Evolutionary conservation across 2,797 vertebrate species (phyloP).

Genomic region (Ceyx erithaca): DNA sequence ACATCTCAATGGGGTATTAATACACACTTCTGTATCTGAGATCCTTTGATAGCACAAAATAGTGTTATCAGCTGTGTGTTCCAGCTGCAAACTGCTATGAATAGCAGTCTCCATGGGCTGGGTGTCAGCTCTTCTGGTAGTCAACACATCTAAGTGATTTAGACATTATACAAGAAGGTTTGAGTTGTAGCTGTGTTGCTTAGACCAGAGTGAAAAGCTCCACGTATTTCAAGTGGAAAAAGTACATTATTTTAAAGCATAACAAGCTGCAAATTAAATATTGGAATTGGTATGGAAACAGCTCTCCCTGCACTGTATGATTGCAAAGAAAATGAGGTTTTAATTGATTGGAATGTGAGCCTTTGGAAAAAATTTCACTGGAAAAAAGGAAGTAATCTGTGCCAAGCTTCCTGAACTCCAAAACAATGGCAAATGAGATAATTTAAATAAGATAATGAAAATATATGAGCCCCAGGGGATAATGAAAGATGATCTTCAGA

Average conservation of each 20-base stretch:
- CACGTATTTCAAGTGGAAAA: background rate
- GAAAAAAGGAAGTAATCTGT: background rate
- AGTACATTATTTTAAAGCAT: background rate
- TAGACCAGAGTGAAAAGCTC: background rate
- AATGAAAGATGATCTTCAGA: background rate
- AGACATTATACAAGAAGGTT: background rate
- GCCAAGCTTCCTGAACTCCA: background rate
- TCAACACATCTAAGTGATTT: background rate
- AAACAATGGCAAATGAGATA: background rate
- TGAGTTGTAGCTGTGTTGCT: background rate
- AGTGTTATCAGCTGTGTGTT: conserved; percentile 15
- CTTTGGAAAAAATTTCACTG: background rate
- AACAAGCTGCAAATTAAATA: background rate
- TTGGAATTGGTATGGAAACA: background rate
- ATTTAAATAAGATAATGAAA: background rate
- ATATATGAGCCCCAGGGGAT: background rate
- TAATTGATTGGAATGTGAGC: background rate
- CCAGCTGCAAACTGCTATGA: conserved; percentile 80
- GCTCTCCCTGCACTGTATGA: background rate
- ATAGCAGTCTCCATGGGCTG: conserved; percentile 80
- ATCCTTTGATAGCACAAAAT: conserved; percentile 78
- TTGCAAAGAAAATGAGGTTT: background rate
- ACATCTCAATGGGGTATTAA: conserved; percentile 71
- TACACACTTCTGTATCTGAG: conserved; percentile 75
- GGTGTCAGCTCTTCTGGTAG: conserved; percentile 83